Conservation (phyloP, 2,113 vertebrate genomes). For the Ciconia stormi region DNA sequence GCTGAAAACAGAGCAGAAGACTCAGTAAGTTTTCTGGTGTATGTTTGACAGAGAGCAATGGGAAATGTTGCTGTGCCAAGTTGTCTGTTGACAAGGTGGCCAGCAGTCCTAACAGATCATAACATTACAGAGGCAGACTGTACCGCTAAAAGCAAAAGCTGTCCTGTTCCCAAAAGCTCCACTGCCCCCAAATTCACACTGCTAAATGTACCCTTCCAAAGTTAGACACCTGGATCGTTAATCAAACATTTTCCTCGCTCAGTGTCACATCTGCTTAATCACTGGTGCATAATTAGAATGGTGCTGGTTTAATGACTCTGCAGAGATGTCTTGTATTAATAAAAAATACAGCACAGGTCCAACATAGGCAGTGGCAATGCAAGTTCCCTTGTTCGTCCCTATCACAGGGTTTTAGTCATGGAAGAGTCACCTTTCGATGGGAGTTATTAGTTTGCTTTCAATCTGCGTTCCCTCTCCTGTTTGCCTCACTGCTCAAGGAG, state of each 20-base stretch:
- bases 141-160: background rate
- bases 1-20: background rate
- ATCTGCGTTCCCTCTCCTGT: background rate
- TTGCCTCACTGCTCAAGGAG: background rate
- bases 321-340: slow-evolving; percentile 24
- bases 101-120: background rate
- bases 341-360: background rate
- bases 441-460: background rate
- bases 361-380: background rate
- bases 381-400: background rate
- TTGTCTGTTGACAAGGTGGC: background rate
- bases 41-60: background rate
- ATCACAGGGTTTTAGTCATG: background rate
- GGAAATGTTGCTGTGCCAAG: background rate
- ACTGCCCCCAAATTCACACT: background rate
- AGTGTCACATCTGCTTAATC: slow-evolving; percentile 30
- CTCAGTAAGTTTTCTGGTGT: background rate
- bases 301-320: slow-evolving; percentile 25
- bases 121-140: background rate
- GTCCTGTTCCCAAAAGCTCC: background rate
- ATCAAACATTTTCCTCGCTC: slow-evolving; percentile 8
- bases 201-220: background rate
- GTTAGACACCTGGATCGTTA: slow-evolving; percentile 32
- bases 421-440: background rate
- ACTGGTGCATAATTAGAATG: slow-evolving; percentile 36